Evolutionary conservation across 1,140 invertebrate species (phyloP), one percentile per base, ranked within the genome.

Genomic region (Cyphomyrmex costatus): DNA sequence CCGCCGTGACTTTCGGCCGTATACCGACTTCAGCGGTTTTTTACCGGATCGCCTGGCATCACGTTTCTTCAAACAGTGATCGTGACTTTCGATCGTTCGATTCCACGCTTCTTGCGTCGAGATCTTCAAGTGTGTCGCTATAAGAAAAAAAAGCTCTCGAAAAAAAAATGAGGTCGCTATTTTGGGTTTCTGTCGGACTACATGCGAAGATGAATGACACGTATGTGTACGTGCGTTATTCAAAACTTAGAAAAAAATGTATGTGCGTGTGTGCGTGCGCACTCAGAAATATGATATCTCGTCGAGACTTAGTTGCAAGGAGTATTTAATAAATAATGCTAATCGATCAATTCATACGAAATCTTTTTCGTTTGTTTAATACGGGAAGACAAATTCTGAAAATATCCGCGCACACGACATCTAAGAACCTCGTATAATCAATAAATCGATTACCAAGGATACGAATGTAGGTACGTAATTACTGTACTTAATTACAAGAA

Each of bases 41-140:
- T 83, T 86, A 53, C 73, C 63, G 21, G 56, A 27, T 27, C 70
- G 36, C n/a, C 65, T 49, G 79, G 51, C 70, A 66, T 78, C 88
- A 83, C 77, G 71, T 71, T 61, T 60, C 84, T 71, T 82, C 63
- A 70, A 86, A 76, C 76, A 66, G 58, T 33, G 68, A 70, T 82
- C 46, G 73, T 65, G 77, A 83, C 71, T 86, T 30, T 82, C 33
- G 46, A 86, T 86, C 74, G 61, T 24, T n/a, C 68, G 79, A 83
- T 83, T 33, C 42, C 33, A 60, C 19, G 6, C 24, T 7, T 61
- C 66, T 82, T 66, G 66, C 78, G 21, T 33, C 19, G 24, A 36
- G 19, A 60, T 58, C n/a, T 16, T 73, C 60, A 27, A 21, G 33
- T 27, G 30, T 53, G 33, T 53, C 46, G 51, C 51, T 46, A 36